A percentile compares a stretch with the other conserved stretches of the same genome.
These are phyloP conservation scores for Drosophila sp. DNA, from an alignment of 1,140 invertebrate genomes.

Conservation along the genomic window DNA sequence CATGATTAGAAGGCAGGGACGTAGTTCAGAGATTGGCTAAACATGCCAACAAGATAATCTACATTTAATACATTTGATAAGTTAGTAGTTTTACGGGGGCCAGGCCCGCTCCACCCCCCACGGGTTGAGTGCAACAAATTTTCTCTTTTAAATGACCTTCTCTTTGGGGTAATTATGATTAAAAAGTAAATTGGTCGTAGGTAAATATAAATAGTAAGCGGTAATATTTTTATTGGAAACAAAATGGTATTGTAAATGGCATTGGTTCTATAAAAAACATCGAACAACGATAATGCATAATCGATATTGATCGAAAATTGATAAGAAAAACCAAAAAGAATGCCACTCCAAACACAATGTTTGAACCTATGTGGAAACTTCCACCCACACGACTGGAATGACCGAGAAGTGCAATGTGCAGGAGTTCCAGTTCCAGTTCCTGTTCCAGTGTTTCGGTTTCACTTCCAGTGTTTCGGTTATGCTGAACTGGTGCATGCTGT, in stretches of 20 bases:
- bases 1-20: neutral
- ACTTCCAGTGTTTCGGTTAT: neutral
- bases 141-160: neutral
- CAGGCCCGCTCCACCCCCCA: constrained; percentile 2
- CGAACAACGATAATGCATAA: constrained; percentile 35
- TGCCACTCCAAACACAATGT: neutral
- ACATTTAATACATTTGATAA: neutral
- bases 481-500: constrained; percentile 48
- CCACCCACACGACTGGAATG: neutral
- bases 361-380: neutral
- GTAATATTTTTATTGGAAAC: constrained; percentile 29
- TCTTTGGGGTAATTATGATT: neutral
- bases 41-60: constrained; percentile 2
- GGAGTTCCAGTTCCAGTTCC: too few relatives aligned
- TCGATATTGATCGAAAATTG: constrained; percentile 10
- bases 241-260: constrained; percentile 39
- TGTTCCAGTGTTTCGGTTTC: neutral
- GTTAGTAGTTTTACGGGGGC: neutral
- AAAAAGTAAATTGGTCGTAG: neutral
- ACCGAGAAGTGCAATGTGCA: neutral
- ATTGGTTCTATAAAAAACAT: constrained; percentile 41
- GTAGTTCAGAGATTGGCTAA: constrained; percentile 1
- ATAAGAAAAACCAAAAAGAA: constrained; percentile 7
- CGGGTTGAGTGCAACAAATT: neutral
- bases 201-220: neutral